These are phyloP conservation scores for Panagrolaimus sp. DNA, from an alignment of 1,140 invertebrate species.

Conservation along the genomic window DNA sequence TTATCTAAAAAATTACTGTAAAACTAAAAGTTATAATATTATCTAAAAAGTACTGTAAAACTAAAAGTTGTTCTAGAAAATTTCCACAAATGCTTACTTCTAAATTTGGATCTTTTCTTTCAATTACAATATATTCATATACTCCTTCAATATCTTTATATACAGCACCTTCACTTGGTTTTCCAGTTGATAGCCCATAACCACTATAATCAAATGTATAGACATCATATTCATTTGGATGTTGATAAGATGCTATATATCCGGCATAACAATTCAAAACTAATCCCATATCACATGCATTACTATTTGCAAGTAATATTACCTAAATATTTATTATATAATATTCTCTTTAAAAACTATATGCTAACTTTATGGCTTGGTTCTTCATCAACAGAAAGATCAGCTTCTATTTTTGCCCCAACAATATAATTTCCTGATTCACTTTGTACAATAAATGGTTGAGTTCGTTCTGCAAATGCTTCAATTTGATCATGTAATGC, in stretches of 20 bases:
- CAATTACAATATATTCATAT: conserved; percentile 21
- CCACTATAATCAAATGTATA: conserved; percentile 27
- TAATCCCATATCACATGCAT: conserved; percentile 24
- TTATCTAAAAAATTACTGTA: neutral
- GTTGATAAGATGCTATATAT: conserved; percentile 16
- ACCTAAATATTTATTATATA: conserved; percentile 22
- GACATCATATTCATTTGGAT: conserved; percentile 13
- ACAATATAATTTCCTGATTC: conserved; percentile 5
- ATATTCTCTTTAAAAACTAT: too few species aligned
- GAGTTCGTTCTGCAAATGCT: neutral
- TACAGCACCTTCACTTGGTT: conserved; percentile 23
- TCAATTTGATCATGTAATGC: neutral
- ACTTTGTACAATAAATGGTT: neutral
- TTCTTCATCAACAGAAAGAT: neutral
- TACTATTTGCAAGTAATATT: conserved; percentile 23
- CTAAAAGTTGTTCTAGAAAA: neutral
- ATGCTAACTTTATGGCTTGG: neutral
- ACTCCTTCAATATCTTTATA: conserved; percentile 25
- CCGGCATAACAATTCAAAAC: conserved; percentile 1
- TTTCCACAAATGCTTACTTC: neutral
- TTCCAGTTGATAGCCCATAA: conserved; percentile 27
- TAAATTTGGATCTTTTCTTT: conserved; percentile 11
- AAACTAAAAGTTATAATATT: neutral
- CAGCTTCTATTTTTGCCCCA: neutral
- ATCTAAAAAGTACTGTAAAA: neutral